phyloP scores from a whole-genome alignment of 2,888 invertebrate genomes.

The Dryocosmus kuriphilus region DNA sequence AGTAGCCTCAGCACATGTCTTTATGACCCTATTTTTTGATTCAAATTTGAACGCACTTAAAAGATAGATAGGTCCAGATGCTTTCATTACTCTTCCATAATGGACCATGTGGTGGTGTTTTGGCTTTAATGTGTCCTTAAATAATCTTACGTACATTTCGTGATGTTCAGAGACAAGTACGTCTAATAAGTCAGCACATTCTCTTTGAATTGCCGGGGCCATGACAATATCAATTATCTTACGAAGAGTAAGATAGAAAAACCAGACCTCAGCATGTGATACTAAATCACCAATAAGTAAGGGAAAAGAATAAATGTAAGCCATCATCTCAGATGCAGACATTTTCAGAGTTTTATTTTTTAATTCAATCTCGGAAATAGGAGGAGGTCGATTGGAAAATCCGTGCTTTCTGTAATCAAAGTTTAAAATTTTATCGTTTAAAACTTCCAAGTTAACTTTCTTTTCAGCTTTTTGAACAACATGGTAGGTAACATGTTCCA shows the following conservation, averaged over 20 bases:
- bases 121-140: slow-evolving; percentile 37
- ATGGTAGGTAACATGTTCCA: slow-evolving; percentile 36
- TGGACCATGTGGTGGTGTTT: slow-evolving; percentile 41
- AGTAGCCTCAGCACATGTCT: slow-evolving; percentile 7
- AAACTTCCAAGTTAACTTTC: slow-evolving; percentile 5
- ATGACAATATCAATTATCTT: slow-evolving; percentile 32
- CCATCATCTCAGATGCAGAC: slow-evolving; percentile 43
- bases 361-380: slow-evolving; percentile 23
- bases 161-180: slow-evolving; percentile 44
- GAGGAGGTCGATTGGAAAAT: slow-evolving; percentile 38
- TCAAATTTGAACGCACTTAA: slow-evolving; percentile 41
- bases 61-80: slow-evolving; percentile 21
- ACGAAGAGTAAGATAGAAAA: too few relatives aligned
- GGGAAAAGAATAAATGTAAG: slow-evolving; percentile 32
- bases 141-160: slow-evolving; percentile 41
- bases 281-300: slow-evolving; percentile 44
- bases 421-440: slow-evolving; percentile 42
- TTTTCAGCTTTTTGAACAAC: slow-evolving; percentile 9
- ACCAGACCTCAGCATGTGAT: slow-evolving; percentile 36
- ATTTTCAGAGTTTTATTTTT: slow-evolving; percentile 35
- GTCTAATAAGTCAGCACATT: slow-evolving; percentile 21
- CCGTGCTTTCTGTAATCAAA: slow-evolving; percentile 41
- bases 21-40: slow-evolving; percentile 27
- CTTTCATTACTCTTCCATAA: background rate
- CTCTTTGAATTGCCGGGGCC: slow-evolving; percentile 19